phyloP scores from a whole-genome alignment of 2,797 vertebrate genomes.

The Otolemur crassicaudatus region DNA sequence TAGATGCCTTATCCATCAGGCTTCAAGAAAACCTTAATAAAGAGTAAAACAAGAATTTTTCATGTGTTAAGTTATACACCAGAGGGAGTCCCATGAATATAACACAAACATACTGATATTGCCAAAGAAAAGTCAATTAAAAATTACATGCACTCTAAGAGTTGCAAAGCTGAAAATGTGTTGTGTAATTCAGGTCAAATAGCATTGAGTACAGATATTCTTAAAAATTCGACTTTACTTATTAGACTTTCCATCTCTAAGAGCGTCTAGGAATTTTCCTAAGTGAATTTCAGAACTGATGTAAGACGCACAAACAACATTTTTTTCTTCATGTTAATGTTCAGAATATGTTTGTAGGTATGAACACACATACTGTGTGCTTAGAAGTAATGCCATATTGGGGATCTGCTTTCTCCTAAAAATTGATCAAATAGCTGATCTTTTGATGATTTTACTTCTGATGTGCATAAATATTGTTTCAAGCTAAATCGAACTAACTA shows the following conservation, averaged over 20 bases:
- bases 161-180: slow-evolving; percentile 78
- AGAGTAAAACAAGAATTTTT: slow-evolving; percentile 84
- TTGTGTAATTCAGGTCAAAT: slow-evolving; percentile 69
- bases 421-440: slow-evolving; percentile 8
- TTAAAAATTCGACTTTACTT: slow-evolving; percentile 51
- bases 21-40: slow-evolving; percentile 71
- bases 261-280: slow-evolving; percentile 58
- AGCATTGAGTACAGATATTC: slow-evolving; percentile 65
- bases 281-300: slow-evolving; percentile 65
- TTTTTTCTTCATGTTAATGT: slow-evolving; percentile 48
- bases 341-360: slow-evolving; percentile 2
- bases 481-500: slow-evolving; percentile 6
- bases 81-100: slow-evolving; percentile 89
- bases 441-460: slow-evolving; percentile 43
- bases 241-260: slow-evolving; percentile 68
- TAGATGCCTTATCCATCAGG: slow-evolving; percentile 72
- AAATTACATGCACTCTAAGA: slow-evolving; percentile 82
- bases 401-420: slow-evolving; percentile 42
- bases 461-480: slow-evolving; percentile 27
- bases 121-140: slow-evolving; percentile 86
- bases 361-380: not conserved
- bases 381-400: slow-evolving; percentile 39
- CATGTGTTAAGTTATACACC: slow-evolving; percentile 88
- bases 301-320: slow-evolving; percentile 47
- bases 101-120: slow-evolving; percentile 85